These are phyloP conservation scores for Nephrotoma flavescens DNA, from an alignment of 2,888 invertebrate species.

Conservation along the genomic window DNA sequence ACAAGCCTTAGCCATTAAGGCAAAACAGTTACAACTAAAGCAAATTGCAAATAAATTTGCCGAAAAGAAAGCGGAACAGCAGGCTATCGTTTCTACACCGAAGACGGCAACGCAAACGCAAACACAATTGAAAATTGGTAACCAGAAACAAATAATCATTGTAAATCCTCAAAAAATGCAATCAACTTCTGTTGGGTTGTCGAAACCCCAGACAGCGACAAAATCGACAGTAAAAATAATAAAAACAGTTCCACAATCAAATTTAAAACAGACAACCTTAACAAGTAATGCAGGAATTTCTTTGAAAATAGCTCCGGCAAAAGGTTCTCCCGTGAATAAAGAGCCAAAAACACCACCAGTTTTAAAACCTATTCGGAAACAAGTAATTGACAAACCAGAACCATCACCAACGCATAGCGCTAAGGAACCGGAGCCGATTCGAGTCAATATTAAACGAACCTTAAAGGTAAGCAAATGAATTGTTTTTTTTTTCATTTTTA, in stretches of 20 bases:
- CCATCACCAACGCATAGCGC: not conserved
- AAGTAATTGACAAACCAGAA: not conserved
- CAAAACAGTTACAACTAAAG: constrained; percentile 13
- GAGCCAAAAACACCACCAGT: not conserved
- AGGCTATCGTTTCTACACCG: constrained; percentile 6
- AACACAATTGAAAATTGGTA: constrained; percentile 33
- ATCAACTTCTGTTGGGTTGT: constrained; percentile 11
- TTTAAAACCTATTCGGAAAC: not conserved
- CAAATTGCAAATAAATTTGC: constrained; percentile 12
- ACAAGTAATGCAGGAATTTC: not conserved
- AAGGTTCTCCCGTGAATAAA: not conserved
- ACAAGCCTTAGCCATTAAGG: constrained; percentile 27
- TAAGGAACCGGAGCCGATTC: constrained; percentile 43
- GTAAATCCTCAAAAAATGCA: constrained; percentile 19
- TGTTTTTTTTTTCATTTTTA: not conserved
- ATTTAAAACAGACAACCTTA: constrained; percentile 7
- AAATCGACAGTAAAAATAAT: constrained; percentile 16
- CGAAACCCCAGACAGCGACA: constrained; percentile 23
- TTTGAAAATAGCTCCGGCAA: not conserved
- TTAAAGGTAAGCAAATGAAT: constrained; percentile 28
- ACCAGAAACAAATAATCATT: constrained; percentile 15
- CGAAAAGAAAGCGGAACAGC: constrained; percentile 7
- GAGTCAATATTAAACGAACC: constrained; percentile 71
- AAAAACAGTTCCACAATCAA: constrained; percentile 14
- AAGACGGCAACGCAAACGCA: constrained; percentile 23